A percentile compares a stretch with the other conserved stretches of the same genome.
phyloP scores from a whole-genome alignment of 1,140 invertebrate genomes.

The Hormaphis cornu region DNA sequence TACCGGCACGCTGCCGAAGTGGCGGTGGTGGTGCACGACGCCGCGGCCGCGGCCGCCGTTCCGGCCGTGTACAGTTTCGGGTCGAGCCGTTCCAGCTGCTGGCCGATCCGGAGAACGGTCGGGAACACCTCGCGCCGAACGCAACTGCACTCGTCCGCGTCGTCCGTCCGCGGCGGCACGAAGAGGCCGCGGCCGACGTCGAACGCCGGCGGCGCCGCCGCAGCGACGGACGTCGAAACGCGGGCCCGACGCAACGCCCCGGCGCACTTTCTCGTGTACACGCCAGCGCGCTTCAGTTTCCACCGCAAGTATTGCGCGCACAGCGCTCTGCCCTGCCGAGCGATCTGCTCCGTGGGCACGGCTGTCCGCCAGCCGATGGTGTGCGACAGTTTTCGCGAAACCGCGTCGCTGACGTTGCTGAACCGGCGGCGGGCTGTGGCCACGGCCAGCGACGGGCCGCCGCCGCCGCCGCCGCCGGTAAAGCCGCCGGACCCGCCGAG shows the following conservation, averaged over 20 bases:
- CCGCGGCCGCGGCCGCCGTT: background rate
- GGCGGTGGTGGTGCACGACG: constrained; percentile 42
- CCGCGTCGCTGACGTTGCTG: constrained; percentile 61
- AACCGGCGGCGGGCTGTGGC: constrained; percentile 48
- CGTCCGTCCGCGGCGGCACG: constrained; percentile 48
- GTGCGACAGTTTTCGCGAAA: constrained; percentile 58
- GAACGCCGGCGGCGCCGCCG: too few species aligned
- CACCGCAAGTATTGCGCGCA: constrained; percentile 57
- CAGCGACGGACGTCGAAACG: constrained; percentile 46
- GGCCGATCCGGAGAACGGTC: constrained; percentile 52
- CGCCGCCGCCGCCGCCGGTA: background rate
- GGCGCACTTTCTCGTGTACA: constrained; percentile 55
- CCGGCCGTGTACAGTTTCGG: constrained; percentile 44
- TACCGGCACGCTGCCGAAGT: constrained; percentile 36
- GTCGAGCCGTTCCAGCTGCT: constrained; percentile 56
- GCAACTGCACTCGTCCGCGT: constrained; percentile 46
- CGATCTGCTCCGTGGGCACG: constrained; percentile 49
- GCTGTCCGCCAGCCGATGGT: constrained; percentile 57
- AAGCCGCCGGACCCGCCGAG: constrained; percentile 31
- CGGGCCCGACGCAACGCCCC: constrained; percentile 53
- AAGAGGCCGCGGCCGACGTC: constrained; percentile 53
- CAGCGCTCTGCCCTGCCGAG: constrained; percentile 51
- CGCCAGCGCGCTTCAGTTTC: constrained; percentile 51
- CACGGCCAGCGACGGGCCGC: constrained; percentile 38
- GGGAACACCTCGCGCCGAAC: constrained; percentile 51